Base-by-base conservation (phyloP, 2,888 invertebrate species). In the Nasonia oneida region DNA sequence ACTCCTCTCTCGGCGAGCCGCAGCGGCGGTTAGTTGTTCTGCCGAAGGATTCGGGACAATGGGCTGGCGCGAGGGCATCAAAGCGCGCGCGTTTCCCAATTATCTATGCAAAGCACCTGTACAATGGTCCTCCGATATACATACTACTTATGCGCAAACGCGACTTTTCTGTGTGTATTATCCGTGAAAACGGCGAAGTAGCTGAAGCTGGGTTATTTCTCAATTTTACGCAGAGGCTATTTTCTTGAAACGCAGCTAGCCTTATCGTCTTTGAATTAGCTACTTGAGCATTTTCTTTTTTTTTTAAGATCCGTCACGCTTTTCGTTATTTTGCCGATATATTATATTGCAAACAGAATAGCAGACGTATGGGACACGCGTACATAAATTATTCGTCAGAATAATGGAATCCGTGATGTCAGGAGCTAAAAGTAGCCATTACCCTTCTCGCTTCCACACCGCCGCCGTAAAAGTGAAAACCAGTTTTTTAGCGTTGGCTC, bases 11-110 rank as follows among this genome's bases (percentile, higher is more conserved):
- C 39, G 29, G 57, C 29, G n/a, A 50, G 75, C 53, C n/a, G 23
- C 50, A 47, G 23, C 29, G n/a, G 33, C n/a, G 15, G 6, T 29
- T 29, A 29, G 29, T 29, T 23, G 53, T 39, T 76, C 76, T 57
- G 76, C 57, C 76, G 10, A 18, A 12, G 37, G 57, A 76, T 76
- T 61, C 76, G 76, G 76, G 76, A 76, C 76, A 76, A 76, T 61
- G 37, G 61, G 29, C 12, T 15, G 23, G 64, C 23, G 1, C 64
- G 23, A 47, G 47, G n/a, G 57, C 57, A 61, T 47, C 47, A 29
- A 47, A 61, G 57, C 57, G 57, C 57, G 18, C 74, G 74, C n/a
- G n/a, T 76, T 76, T 76, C 57, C 61, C 76, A 76, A 76, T 76
- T 61, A 61, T 39, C 15, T 42, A 18, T 76, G 57, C 57, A 61